Base-by-base conservation (phyloP, 2,797 vertebrate genomes). In the Erpetoichthys calabaricus region DNA sequence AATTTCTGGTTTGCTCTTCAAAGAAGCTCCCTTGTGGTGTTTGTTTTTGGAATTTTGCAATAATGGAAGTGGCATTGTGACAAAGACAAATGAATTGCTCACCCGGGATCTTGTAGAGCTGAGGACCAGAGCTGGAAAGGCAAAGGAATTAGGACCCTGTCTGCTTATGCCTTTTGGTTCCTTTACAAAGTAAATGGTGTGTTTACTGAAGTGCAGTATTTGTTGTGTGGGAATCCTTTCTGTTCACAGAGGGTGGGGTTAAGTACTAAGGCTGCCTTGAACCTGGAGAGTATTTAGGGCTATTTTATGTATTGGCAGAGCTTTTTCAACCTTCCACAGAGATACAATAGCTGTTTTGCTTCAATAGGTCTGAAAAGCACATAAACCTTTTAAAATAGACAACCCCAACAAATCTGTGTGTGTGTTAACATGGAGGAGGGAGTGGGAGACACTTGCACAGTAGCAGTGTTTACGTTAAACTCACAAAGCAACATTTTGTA, bases 401-500 rank as follows among this genome's bases (percentile, higher is more conserved):
- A 57, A 54, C 55, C 59, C 55, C 51, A 49, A 60, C 45, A 53
- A 25, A 47, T 63, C 9, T 60, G 42, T 50, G 55, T 47, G n/a
- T 44, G 53, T n/a, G 8, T 6, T 51, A n/a, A 51, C n/a, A 51
- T 58, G 45, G 56, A 62, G 57, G 45, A 47, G 58, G 63, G 42
- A 56, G 55, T 62, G 56, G 63, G 42, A 59, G 60, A 61, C 47
- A 57, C 59, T 56, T 64, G 65, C 64, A 62, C 41, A 55, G 50
- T 63, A 67, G 62, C 65, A 65, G 62, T 65, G 69, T 70, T 75
- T 69, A 70, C 64, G 60, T 74, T 67, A 67, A 80, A 69, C 72
- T 73, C 75, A 56, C 47, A 7, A n/a, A 5, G 47, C 7, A n/a
- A 49, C 4, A 49, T 49, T n/a, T n/a, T 7, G 47, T 49, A 49